These are phyloP conservation scores for Dasyprocta punctata DNA, from an alignment of 2,113 vertebrate genomes.

Conservation along the genomic window DNA sequence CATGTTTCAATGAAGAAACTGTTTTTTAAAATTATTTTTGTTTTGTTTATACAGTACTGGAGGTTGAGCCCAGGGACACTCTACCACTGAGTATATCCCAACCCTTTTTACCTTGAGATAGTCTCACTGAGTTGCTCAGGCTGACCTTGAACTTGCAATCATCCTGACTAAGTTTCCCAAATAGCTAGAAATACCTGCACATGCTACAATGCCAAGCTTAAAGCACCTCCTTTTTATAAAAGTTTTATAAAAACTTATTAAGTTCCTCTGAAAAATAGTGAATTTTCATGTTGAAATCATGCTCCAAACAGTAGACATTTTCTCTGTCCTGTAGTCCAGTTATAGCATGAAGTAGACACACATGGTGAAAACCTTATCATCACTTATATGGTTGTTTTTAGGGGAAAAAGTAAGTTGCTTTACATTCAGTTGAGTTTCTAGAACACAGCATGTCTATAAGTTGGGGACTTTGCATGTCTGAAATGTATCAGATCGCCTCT, in stretches of 20 bases:
- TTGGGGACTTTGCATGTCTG: not conserved
- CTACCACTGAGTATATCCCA: not conserved
- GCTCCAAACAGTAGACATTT: not conserved
- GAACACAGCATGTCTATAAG: not conserved
- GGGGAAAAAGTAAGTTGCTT: not conserved
- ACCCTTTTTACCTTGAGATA: not conserved
- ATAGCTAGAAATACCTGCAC: not conserved
- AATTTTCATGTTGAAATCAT: constrained; percentile 3
- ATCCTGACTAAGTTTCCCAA: not conserved
- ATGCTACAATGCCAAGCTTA: not conserved
- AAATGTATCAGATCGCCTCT: not conserved
- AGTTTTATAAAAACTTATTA: not conserved
- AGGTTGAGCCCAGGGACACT: not conserved
- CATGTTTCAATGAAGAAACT: not conserved
- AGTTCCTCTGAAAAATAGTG: not conserved
- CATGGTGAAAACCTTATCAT: not conserved
- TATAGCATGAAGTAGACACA: not conserved
- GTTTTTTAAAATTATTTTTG: not conserved
- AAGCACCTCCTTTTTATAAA: not conserved
- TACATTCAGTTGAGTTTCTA: not conserved
- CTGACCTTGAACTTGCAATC: not conserved
- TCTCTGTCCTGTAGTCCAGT: not conserved
- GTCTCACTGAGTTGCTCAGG: not conserved
- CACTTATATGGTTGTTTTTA: not conserved
- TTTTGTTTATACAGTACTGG: not conserved